Evolutionary conservation across 2,113 vertebrate genomes (phyloP).

Genomic region (Tretioscincus oriximinensis): DNA sequence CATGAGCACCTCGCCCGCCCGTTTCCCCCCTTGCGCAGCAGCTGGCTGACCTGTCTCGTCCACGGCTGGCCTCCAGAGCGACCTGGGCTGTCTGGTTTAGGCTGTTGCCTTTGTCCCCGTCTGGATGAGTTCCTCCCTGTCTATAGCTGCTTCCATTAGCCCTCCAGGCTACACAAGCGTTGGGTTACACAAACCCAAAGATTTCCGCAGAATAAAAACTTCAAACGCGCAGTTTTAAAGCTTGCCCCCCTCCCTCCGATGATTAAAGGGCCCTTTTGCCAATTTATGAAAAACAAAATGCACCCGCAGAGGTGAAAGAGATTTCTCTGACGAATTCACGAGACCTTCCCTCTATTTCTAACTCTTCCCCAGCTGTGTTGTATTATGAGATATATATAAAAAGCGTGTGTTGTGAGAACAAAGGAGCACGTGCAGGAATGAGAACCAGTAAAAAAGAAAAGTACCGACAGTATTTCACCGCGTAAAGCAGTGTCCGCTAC

Average conservation of each 20-base stretch:
- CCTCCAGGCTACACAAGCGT: slow-evolving; percentile 74
- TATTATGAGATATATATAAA: slow-evolving; percentile 62
- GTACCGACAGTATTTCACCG: slow-evolving; percentile 53
- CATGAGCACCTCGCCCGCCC: slow-evolving; percentile 73
- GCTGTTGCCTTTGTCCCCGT: slow-evolving; percentile 91
- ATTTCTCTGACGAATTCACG: slow-evolving; percentile 53
- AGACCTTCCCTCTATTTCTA: slow-evolving; percentile 65
- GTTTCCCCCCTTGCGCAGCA: slow-evolving; percentile 66
- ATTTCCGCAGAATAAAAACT: slow-evolving; percentile 61
- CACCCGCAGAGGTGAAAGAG: slow-evolving; percentile 35
- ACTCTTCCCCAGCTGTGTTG: slow-evolving; percentile 68
- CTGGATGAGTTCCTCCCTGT: slow-evolving; percentile 89
- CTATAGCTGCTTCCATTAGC: slow-evolving; percentile 66
- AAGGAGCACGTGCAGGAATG: slow-evolving; percentile 78
- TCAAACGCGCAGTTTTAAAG: slow-evolving; percentile 51
- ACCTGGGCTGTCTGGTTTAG: slow-evolving; percentile 88
- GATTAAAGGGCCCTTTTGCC: slow-evolving; percentile 29
- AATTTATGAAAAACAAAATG: slow-evolving; percentile 35
- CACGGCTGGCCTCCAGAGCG: slow-evolving; percentile 78
- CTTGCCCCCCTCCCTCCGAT: slow-evolving; percentile 53
- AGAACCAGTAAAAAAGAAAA: slow-evolving; percentile 53
- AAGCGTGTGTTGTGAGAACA: slow-evolving; percentile 73
- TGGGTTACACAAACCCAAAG: slow-evolving; percentile 70
- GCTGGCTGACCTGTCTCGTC: slow-evolving; percentile 86
- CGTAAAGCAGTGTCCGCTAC: slow-evolving; percentile 50